A percentile compares a stretch with the other conserved stretches of the same genome.
Conservation (phyloP, 2,888 invertebrate species). For the Caenorhabditis afra region DNA sequence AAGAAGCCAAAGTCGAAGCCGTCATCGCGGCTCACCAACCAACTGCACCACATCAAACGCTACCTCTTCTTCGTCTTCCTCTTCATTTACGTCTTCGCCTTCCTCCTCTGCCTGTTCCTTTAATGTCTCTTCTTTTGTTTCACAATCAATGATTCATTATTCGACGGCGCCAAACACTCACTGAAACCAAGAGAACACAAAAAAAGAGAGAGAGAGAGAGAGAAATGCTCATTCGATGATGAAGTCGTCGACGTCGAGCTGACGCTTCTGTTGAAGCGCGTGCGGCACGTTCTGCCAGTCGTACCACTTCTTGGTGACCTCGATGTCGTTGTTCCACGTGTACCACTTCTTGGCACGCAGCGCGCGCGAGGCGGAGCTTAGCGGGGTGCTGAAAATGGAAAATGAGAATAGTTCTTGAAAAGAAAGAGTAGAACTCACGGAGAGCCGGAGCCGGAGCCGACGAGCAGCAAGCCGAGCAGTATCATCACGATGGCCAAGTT, state of each 20-base stretch:
- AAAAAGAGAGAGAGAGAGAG: background rate
- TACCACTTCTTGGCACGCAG: slow-evolving; percentile 60
- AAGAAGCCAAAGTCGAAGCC: slow-evolving; percentile 1
- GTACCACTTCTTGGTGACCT: slow-evolving; percentile 64
- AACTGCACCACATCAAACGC: slow-evolving; percentile 65
- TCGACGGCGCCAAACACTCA: slow-evolving; percentile 3
- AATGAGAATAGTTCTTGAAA: too few relatives aligned
- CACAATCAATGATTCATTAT: background rate
- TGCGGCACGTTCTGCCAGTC: slow-evolving; percentile 72
- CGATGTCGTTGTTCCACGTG: slow-evolving; percentile 52
- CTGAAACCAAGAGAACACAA: slow-evolving; percentile 4
- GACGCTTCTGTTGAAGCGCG: slow-evolving; percentile 55
- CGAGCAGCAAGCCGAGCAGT: slow-evolving; percentile 25
- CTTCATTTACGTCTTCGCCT: slow-evolving; percentile 51
- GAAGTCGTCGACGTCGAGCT: slow-evolving; percentile 29
- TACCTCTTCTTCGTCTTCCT: slow-evolving; percentile 54
- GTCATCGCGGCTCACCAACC: background rate
- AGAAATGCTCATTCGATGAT: slow-evolving; percentile 16
- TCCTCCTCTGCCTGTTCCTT: slow-evolving; percentile 44
- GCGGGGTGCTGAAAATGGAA: too few relatives aligned
- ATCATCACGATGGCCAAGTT: slow-evolving; percentile 52
- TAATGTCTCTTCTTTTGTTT: slow-evolving; percentile 1
- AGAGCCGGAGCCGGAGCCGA: slow-evolving; percentile 3
- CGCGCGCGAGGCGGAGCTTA: too few relatives aligned
- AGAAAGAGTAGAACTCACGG: slow-evolving; percentile 6